Conservation (phyloP, 1,140 invertebrate genomes). For the Temnothorax curvispinosus region DNA sequence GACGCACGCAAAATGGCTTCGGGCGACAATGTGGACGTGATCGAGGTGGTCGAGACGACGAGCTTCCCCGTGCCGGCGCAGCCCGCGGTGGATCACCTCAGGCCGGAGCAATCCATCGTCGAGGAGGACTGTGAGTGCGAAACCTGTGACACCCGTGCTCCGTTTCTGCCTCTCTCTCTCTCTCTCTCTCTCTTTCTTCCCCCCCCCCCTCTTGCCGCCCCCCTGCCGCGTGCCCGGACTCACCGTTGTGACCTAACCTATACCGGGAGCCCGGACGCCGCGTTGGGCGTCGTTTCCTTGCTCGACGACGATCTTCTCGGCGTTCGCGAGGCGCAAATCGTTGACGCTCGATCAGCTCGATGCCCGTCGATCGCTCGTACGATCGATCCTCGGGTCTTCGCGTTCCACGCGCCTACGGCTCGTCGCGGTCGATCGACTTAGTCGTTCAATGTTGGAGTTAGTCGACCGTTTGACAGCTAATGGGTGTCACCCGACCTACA, state of each 20-base stretch:
- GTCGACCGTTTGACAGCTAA: constrained; percentile 72
- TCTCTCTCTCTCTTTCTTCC: too few species aligned
- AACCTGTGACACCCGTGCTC: background rate
- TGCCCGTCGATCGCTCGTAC: constrained; percentile 9
- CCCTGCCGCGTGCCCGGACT: background rate
- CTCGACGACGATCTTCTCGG: too few species aligned
- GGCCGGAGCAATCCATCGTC: constrained; percentile 78
- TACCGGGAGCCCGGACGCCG: constrained; percentile 41
- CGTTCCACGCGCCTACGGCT: background rate
- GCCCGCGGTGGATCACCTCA: constrained; percentile 76
- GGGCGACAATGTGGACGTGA: constrained; percentile 89
- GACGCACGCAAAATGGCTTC: constrained; percentile 88
- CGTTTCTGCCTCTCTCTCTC: background rate
- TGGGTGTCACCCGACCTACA: constrained; percentile 68
- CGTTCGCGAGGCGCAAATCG: too few species aligned
- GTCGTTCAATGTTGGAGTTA: background rate
- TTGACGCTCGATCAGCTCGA: too few species aligned
- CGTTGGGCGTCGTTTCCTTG: background rate
- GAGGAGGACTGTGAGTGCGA: constrained; percentile 84
- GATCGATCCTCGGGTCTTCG: background rate
- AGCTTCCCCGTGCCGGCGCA: constrained; percentile 77
- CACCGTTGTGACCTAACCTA: constrained; percentile 62
- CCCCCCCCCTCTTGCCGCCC: too few species aligned
- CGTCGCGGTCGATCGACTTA: background rate
- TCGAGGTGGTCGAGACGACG: constrained; percentile 87